Base-by-base conservation (phyloP, 2,888 invertebrate species). In the Hydrotaea cyrtoneurina region DNA sequence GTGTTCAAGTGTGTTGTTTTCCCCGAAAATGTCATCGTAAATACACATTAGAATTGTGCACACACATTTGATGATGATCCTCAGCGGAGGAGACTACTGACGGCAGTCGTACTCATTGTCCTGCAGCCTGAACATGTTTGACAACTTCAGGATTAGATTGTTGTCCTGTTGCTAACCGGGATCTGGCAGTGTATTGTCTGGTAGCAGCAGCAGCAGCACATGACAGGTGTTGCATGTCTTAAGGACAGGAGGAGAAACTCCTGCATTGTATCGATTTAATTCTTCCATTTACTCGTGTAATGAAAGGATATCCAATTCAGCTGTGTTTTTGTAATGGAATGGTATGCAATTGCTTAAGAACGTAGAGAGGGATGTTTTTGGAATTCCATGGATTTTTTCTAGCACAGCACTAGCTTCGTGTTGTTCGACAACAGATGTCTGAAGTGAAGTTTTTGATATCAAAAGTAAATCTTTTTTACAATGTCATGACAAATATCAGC, bases 181-280 rank as follows among this genome's bases (percentile, higher is more conserved):
- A n/a, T n/a, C n/a, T n/a, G 31, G 3, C 7, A 50, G 13, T 50
- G n/a, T 13, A 39, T 39, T 50, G 50, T n/a, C 15, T 50, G 50
- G 13, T 50, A 1, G 13, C 50, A 50, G 1, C 13, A n/a, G 13
- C n/a, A 50, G n/a, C 1, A n/a, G 50, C 50, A 50, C 53, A 72
- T 72, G 77, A 77, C 81, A 81, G 81, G 77, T 81, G 81, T 57
- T 80, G 62, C 26, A 23, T 26, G 69, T 50, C n/a, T 81, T 77
- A 55, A 23, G 21, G 55, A 50, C n/a, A n/a, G n/a, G 10, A 50
- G n/a, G 50, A 31, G 7, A 31, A 31, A 7, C 3, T 31, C n/a
- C n/a, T 10, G 15, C 2, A 50, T n/a, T 50, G n/a, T 50, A 39
- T 50, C 13, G 50, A n/a, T 43, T 43, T 3, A 8, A 5, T 43